Conservation (phyloP, 2,888 invertebrate genomes). For the Drosophila hamatofila region DNA sequence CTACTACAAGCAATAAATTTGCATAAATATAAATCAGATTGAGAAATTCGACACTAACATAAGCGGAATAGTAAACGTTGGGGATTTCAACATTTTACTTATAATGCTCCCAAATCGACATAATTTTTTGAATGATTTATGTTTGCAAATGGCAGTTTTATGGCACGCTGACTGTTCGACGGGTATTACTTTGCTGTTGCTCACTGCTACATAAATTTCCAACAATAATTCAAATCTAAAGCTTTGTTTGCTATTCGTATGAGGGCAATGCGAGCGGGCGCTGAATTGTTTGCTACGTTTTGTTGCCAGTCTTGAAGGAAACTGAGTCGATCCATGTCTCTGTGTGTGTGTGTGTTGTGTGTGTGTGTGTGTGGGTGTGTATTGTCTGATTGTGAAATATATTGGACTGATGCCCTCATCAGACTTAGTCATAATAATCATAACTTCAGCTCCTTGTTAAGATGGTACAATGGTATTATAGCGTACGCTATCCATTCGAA, state of each 20-base stretch:
- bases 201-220: slow-evolving; percentile 67
- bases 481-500: slow-evolving; percentile 5
- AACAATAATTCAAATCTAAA: slow-evolving; percentile 70
- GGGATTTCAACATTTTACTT: slow-evolving; percentile 12
- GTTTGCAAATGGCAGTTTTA: slow-evolving; percentile 55
- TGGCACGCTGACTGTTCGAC: slow-evolving; percentile 15
- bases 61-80: slow-evolving; percentile 28
- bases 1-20: neutral
- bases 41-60: neutral
- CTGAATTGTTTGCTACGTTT: slow-evolving; percentile 32
- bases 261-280: slow-evolving; percentile 20
- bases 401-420: slow-evolving; percentile 37
- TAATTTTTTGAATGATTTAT: slow-evolving; percentile 64
- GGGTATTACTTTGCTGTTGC: slow-evolving; percentile 26
- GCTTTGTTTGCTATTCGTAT: slow-evolving; percentile 35
- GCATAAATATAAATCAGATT: slow-evolving; percentile 48
- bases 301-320: slow-evolving; percentile 20
- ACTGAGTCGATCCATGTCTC: slow-evolving; percentile 11
- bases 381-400: slow-evolving; percentile 36
- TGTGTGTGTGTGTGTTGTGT: slow-evolving; percentile 19
- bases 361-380: slow-evolving; percentile 19
- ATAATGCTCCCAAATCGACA: slow-evolving; percentile 52
- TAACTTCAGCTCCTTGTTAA: slow-evolving; percentile 35
- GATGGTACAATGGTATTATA: slow-evolving; percentile 8
- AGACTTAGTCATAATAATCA: slow-evolving; percentile 50